Evolutionary conservation across 2,888 invertebrate genomes (phyloP), one percentile per base, ranked within the genome.

Genomic region (Drosophila demipolita): DNA sequence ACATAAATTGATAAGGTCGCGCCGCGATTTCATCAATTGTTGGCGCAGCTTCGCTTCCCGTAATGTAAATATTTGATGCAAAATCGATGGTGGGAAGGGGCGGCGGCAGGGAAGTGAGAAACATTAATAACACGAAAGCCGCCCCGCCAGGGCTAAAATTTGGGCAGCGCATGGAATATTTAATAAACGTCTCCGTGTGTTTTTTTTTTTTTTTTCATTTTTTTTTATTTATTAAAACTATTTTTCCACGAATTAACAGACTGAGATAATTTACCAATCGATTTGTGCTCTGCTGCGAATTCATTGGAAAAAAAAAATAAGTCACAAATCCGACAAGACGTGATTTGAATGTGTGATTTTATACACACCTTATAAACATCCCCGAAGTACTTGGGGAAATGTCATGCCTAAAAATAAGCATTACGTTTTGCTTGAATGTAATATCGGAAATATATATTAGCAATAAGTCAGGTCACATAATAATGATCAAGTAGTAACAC

Each of bases 1-100:
- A 82, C 83, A 86, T 69, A 74, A 86, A 83, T 86, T 84, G 83
- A 84, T 86, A 86, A 84, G 75, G 82, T 72, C 63, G 78, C 64
- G 48, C 83, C 42, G 49, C 78, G 55, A 73, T 73, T 77, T 71
- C 71, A 71, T 70, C 73, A 63, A 73, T 45, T 32, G 66, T 23
- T 49, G 38, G 23, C 49, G 12, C 54, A 35, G 26, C 49, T 26
- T 59, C 35, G 45, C 60, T 38, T 35, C 33, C 26, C 29, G 40
- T 26, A 38, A 11, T 65, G 66, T 66, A 54, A 66, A 57, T 50
- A 53, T 57, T 57, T 42, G 42, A 20, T 42, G n/a, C 57, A 20
- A 42, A 57, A 23, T 57, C 57, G 20, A 20, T 32, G 20, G 9
- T 12, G 32, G n/a, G 11, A 12, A 8, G 38, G 26, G n/a, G 32